Evolutionary conservation across 2,888 invertebrate genomes (phyloP), one percentile per base, ranked within the genome.

Genomic region (Stegana nigrithorax): DNA sequence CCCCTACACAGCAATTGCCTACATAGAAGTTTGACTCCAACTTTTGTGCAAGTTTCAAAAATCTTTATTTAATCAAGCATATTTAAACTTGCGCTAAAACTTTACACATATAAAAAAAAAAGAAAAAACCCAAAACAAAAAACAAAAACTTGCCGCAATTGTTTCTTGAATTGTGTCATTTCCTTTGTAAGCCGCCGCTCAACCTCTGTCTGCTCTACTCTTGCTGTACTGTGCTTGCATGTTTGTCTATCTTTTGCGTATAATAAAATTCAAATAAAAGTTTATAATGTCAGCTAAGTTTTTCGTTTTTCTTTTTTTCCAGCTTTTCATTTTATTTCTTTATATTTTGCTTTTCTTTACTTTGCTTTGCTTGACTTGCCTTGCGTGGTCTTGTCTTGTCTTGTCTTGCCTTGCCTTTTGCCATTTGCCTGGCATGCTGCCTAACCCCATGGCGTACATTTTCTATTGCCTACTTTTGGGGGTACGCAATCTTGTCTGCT

Each of bases 41-140:
- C n/a, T n/a, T n/a, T n/a, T n/a, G n/a, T n/a, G n/a, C 47, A 55
- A 55, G 21, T 55, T 55, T 55, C 29, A 50, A 74, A 76, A 76
- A 79, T 81, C 73, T 69, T 77, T 81, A 81, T 76, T 76, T 76
- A 76, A 76, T 76, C 81, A 76, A 73, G 65, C 78, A 75, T 71
- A 69, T 60, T 67, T 67, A 62, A 44, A 62, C 77, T 64, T 80
- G 21, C 21, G 32, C 23, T 23, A 47, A 10, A n/a, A n/a, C n/a
- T n/a, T n/a, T n/a, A n/a, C n/a, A n/a, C n/a, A n/a, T n/a, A n/a
- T n/a, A n/a, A n/a, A n/a, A n/a, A n/a, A n/a, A n/a, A n/a, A 10
- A 55, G n/a, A 12, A 27, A 27, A 29, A 29, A 29, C 6, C n/a
- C 29, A 29, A 10, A 29, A 10, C 5, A 26, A 29, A 51, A 69